phyloP scores from a whole-genome alignment of 2,888 invertebrate genomes.

The Shargacucullia verbasci region DNA sequence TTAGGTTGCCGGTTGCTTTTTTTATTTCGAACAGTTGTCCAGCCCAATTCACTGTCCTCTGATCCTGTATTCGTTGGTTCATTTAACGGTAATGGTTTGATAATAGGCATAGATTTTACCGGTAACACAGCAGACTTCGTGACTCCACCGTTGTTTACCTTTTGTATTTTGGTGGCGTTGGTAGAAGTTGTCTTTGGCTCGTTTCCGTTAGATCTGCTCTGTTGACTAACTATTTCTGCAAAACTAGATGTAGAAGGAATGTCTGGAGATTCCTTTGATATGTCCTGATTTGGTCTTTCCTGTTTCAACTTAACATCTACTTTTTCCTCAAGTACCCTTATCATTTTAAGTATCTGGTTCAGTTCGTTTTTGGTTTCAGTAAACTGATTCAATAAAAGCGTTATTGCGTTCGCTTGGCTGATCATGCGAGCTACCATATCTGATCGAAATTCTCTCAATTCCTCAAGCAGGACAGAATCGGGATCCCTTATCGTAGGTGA shows the following conservation, averaged over 20 bases:
- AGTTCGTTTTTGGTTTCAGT: constrained; percentile 3
- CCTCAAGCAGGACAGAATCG: neutral
- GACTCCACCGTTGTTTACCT: too few relatives aligned
- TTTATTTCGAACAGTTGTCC: constrained; percentile 1
- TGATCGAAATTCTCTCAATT: constrained; percentile 5
- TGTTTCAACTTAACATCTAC: neutral
- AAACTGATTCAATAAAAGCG: neutral
- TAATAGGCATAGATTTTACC: neutral
- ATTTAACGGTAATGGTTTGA: neutral
- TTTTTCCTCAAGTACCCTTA: constrained; percentile 6
- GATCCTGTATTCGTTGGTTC: neutral
- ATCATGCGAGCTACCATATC: constrained; percentile 4
- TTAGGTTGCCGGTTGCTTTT: neutral
- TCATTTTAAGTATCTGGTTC: neutral
- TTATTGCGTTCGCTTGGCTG: constrained; percentile 8
- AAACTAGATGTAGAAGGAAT: constrained; percentile 5
- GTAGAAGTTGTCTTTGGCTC: neutral
- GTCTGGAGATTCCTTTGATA: neutral
- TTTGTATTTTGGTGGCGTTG: constrained; percentile 1
- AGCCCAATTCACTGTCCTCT: constrained; percentile 1
- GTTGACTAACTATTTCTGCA: constrained; percentile 4
- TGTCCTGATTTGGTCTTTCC: neutral
- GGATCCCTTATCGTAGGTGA: constrained; percentile 4
- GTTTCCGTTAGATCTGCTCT: too few relatives aligned
- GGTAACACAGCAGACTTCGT: constrained; percentile 2